Conservation (phyloP, 2,113 vertebrate genomes). For the Gallinago paraguaiae region DNA sequence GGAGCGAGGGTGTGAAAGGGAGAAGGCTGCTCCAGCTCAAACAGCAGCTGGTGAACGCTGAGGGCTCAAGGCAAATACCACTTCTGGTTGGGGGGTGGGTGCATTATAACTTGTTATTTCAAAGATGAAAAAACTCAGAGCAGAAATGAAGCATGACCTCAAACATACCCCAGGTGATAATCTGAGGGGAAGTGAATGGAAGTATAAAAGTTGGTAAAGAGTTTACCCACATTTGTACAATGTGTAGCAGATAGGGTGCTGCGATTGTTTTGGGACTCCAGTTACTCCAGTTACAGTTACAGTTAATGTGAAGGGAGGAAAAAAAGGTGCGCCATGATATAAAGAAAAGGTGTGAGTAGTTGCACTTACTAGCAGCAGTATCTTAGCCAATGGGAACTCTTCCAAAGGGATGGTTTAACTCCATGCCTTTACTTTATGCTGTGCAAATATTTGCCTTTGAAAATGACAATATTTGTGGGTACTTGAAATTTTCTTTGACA, state of each 20-base stretch:
- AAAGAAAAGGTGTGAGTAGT: constrained; percentile 18
- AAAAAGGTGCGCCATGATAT: not conserved
- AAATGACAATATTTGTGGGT: constrained; percentile 58
- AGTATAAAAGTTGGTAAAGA: not conserved
- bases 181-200: not conserved
- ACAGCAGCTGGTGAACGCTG: not conserved
- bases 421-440: constrained; percentile 39
- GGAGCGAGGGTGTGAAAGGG: not conserved
- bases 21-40: not conserved
- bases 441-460: constrained; percentile 67
- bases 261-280: not conserved
- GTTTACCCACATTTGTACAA: not conserved
- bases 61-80: not conserved
- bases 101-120: not conserved
- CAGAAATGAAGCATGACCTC: not conserved
- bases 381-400: constrained; percentile 18
- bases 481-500: constrained; percentile 58
- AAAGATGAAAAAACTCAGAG: not conserved
- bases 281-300: no score
- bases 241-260: not conserved
- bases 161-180: not conserved
- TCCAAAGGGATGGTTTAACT: constrained; percentile 53
- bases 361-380: not conserved
- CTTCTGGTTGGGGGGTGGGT: not conserved
- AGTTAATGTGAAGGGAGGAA: not conserved